Percentiles rank a stretch among this genome's conserved stretches.
phyloP scores from a whole-genome alignment of 2,797 vertebrate genomes.

The Smutsia temminckii region DNA sequence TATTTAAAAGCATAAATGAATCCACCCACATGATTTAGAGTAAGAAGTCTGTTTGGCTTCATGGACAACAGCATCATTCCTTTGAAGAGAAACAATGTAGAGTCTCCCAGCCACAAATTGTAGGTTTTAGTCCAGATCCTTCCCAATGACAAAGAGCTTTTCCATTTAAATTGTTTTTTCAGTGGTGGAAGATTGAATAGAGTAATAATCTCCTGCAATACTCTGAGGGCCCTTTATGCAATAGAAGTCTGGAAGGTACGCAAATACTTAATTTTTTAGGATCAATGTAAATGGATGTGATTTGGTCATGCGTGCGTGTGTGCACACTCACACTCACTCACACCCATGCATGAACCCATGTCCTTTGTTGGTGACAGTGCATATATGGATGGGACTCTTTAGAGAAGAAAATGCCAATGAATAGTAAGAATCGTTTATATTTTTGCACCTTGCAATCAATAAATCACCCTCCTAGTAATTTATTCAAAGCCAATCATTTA shows the following conservation, averaged over 20 bases:
- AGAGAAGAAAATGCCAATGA: not conserved
- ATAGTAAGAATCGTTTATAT: not conserved
- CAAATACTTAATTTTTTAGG: not conserved
- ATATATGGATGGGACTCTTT: not conserved
- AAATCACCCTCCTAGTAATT: not conserved
- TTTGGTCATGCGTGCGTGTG: rapidly evolving
- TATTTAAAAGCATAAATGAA: not conserved
- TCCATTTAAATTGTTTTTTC: not conserved
- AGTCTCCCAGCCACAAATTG: too few relatives aligned
- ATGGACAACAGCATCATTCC: not conserved
- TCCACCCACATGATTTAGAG: not conserved
- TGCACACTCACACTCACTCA: rapidly evolving
- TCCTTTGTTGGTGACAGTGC: not conserved
- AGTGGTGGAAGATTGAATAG: not conserved
- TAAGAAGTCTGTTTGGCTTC: not conserved
- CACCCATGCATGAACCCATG: rapidly evolving
- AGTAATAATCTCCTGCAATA: not conserved
- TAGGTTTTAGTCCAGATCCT: not conserved
- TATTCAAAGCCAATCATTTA: not conserved
- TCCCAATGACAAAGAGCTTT: not conserved
- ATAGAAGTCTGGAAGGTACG: not conserved
- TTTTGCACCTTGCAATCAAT: not conserved
- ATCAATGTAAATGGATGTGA: not conserved
- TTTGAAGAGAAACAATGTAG: not conserved
- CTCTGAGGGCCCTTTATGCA: not conserved